These are phyloP conservation scores for Napeogenes sylphis DNA, from an alignment of 2,888 invertebrate genomes.

Conservation along the genomic window DNA sequence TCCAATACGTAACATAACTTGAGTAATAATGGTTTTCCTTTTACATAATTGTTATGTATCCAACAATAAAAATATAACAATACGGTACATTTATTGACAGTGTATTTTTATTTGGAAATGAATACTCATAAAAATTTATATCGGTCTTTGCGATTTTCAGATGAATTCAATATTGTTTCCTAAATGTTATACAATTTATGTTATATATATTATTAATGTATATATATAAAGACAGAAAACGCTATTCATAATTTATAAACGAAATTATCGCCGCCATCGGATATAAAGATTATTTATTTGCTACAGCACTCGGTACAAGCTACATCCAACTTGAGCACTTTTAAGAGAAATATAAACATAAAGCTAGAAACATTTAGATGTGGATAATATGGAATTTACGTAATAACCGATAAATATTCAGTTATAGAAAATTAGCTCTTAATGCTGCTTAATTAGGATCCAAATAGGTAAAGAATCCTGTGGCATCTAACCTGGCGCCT, in stretches of 20 bases:
- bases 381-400: conserved; percentile 14
- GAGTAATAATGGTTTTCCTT: not conserved
- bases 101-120: conserved; percentile 18
- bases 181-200: no score
- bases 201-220: no score
- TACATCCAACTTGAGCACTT: not conserved
- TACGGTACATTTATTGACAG: conserved; percentile 18
- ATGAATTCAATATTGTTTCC: no score
- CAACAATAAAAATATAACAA: not conserved
- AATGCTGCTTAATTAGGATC: not conserved
- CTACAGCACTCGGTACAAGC: not conserved
- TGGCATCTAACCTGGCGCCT: conserved; percentile 40
- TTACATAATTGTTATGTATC: conserved; percentile 6
- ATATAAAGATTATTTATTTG: not conserved
- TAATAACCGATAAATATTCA: conserved; percentile 30
- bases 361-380: conserved; percentile 15
- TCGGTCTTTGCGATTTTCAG: not conserved
- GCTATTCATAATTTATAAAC: not conserved
- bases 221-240: no score
- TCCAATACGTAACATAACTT: not conserved
- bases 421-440: conserved; percentile 10
- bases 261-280: not conserved
- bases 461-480: conserved; percentile 12
- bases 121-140: conserved; percentile 17
- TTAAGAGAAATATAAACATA: conserved; percentile 1